Evolutionary conservation across 1,140 invertebrate genomes (phyloP).

Genomic region (Pinna nobilis): DNA sequence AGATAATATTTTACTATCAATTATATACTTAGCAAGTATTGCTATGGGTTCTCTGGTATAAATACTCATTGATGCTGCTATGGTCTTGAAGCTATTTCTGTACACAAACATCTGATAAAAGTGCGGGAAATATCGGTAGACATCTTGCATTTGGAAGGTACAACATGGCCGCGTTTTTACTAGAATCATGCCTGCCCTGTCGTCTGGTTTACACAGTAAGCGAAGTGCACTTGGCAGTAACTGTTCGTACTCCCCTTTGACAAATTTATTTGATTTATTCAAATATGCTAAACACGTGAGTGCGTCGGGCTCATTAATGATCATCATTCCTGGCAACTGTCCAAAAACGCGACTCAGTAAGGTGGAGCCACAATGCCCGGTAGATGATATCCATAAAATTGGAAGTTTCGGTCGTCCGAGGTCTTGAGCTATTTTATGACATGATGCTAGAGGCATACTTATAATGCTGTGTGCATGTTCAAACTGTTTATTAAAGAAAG

Average conservation of each 20-base stretch:
- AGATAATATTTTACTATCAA: slow-evolving; percentile 61
- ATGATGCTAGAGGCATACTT: slow-evolving; percentile 65
- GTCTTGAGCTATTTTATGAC: slow-evolving; percentile 68
- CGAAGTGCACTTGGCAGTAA: slow-evolving; percentile 62
- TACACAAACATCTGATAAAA: slow-evolving; percentile 67
- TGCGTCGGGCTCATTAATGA: slow-evolving; percentile 64
- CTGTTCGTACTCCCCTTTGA: slow-evolving; percentile 63
- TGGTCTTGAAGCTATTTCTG: slow-evolving; percentile 66
- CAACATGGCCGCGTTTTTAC: slow-evolving; percentile 63
- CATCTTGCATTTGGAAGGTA: slow-evolving; percentile 58
- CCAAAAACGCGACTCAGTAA: slow-evolving; percentile 64
- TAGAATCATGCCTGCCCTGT: slow-evolving; percentile 58
- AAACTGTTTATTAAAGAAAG: slow-evolving; percentile 60
- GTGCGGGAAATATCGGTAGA: slow-evolving; percentile 58
- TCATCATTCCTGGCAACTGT: slow-evolving; percentile 58
- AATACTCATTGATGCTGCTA: slow-evolving; percentile 58
- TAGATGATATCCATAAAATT: slow-evolving; percentile 64
- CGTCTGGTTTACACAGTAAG: slow-evolving; percentile 68
- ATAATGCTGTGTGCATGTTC: slow-evolving; percentile 61
- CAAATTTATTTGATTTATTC: slow-evolving; percentile 49
- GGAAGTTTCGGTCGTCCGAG: slow-evolving; percentile 62
- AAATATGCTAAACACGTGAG: slow-evolving; percentile 62
- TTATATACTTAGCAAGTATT: slow-evolving; percentile 52
- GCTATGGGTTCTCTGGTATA: slow-evolving; percentile 55
- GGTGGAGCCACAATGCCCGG: slow-evolving; percentile 64